These are phyloP conservation scores for Rambutsinella grinnellia DNA, from an alignment of 2,888 invertebrate species.

Conservation along the genomic window DNA sequence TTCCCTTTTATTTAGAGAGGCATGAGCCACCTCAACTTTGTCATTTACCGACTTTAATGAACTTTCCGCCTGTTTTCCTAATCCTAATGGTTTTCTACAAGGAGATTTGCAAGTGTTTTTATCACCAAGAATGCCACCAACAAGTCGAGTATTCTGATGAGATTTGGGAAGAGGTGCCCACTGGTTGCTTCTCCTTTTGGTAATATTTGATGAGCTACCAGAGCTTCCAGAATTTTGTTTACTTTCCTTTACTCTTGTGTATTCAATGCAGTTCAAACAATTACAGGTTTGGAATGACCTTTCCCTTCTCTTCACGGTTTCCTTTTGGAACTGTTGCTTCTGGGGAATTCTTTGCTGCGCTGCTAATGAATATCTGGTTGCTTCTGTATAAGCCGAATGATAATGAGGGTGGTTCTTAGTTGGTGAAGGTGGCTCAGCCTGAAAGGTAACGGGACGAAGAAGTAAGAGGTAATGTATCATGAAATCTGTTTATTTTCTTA, in stretches of 20 bases:
- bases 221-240: constrained; percentile 11
- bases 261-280: constrained; percentile 25
- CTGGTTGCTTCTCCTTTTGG: constrained; percentile 24
- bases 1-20: constrained; percentile 6
- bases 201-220: constrained; percentile 10
- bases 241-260: neutral
- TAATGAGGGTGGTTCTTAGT: constrained; percentile 26
- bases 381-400: constrained; percentile 12
- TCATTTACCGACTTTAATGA: neutral
- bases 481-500: constrained; percentile 47
- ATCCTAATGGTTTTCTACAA: neutral
- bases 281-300: constrained; percentile 13
- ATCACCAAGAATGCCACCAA: neutral
- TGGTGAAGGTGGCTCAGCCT: constrained; percentile 37
- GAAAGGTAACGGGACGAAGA: constrained; percentile 57
- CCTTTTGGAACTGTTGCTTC: too few relatives aligned
- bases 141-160: neutral
- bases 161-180: too few relatives aligned
- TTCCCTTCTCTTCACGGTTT: too few relatives aligned
- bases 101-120: constrained; percentile 1
- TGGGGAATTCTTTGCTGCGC: too few relatives aligned
- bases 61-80: neutral
- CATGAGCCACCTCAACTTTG: neutral
- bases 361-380: neutral
- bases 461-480: constrained; percentile 62